phyloP scores from a whole-genome alignment of 2,113 vertebrate species.

The Pseudorasbora parva region DNA sequence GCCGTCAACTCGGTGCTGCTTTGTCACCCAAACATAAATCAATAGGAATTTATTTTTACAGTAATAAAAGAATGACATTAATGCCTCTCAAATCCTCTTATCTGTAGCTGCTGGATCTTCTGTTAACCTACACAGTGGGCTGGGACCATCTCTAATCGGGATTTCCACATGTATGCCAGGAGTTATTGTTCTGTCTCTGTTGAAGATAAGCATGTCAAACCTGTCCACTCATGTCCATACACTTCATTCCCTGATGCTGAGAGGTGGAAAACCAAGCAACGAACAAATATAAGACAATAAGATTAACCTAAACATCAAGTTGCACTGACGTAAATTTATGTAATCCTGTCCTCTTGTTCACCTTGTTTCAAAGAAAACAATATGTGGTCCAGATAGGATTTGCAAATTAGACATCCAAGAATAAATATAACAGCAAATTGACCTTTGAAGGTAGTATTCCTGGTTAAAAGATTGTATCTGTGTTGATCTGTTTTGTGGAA shows the following conservation, averaged over 20 bases:
- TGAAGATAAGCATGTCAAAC: conserved; percentile 6
- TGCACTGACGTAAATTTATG: background rate
- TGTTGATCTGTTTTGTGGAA: background rate
- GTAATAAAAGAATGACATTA: conserved; percentile 55
- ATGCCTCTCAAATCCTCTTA: conserved; percentile 60
- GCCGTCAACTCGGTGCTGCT: background rate
- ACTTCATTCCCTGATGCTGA: background rate
- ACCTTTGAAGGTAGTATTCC: background rate
- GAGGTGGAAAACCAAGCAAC: background rate
- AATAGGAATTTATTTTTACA: conserved; percentile 52
- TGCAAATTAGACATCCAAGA: background rate
- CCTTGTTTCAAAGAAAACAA: background rate
- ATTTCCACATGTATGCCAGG: conserved; percentile 47
- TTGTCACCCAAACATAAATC: conserved; percentile 46
- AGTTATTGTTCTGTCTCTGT: conserved; percentile 10
- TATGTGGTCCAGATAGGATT: background rate
- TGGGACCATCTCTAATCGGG: conserved; percentile 47
- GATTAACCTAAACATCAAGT: background rate
- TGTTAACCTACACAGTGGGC: conserved; percentile 50
- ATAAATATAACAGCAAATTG: background rate
- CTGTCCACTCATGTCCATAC: background rate
- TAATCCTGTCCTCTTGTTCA: background rate
- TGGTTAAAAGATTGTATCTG: background rate
- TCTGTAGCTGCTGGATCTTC: conserved; percentile 48
- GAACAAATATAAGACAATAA: background rate